phyloP scores from a whole-genome alignment of 23 tunicate species.

The Ascidia mentula region DNA sequence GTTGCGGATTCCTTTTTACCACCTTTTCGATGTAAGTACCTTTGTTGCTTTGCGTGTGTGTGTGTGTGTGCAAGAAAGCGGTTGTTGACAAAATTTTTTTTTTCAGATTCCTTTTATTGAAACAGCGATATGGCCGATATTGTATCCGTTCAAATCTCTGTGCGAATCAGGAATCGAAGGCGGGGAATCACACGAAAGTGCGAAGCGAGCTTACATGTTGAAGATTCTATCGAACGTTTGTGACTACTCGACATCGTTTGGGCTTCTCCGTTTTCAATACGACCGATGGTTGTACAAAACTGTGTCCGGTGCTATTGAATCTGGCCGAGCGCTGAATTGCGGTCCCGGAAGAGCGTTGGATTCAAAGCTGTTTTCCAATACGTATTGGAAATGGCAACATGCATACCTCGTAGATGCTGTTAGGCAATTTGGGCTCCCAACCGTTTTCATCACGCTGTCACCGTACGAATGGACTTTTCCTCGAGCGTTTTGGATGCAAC shows the following conservation, averaged over 20 bases:
- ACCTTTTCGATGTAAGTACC: too few relatives aligned
- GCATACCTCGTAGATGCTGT: not conserved
- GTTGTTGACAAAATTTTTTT: too few relatives aligned
- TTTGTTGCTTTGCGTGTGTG: too few relatives aligned
- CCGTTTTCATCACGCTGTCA: not conserved
- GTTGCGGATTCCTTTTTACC: too few relatives aligned
- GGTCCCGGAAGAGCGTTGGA: not conserved
- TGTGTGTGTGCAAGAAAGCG: too few relatives aligned
- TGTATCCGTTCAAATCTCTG: not conserved
- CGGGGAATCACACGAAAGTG: not conserved
- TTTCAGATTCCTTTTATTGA: too few relatives aligned
- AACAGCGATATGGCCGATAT: conserved; percentile 6
- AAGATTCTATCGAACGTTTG: not conserved
- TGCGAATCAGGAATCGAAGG: not conserved
- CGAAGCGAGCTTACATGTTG: not conserved
- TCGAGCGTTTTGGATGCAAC: not conserved
- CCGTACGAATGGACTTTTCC: not conserved
- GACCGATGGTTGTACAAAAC: conserved; percentile 11
- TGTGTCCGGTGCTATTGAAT: not conserved
- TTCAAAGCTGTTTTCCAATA: not conserved
- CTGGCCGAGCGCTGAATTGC: not conserved
- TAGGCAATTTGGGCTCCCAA: not conserved
- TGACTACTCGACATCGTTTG: not conserved
- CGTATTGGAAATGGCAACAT: conserved; percentile 12
- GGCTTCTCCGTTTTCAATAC: not conserved